These are phyloP conservation scores for Charanyca ferruginea DNA, from an alignment of 2,888 invertebrate genomes.

Conservation along the genomic window DNA sequence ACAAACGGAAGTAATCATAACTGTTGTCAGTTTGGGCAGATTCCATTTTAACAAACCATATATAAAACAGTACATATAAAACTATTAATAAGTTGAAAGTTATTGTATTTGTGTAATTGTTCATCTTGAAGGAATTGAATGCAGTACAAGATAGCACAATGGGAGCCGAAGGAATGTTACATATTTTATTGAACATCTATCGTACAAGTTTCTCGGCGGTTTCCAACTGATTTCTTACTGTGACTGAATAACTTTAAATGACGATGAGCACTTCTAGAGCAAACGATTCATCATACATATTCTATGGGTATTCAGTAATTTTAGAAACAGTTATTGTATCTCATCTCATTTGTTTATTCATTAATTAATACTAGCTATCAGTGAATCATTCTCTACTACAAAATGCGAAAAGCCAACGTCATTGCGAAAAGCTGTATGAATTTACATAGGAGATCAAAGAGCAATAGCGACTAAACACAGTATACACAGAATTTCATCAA, in stretches of 20 bases:
- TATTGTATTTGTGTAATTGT: constrained; percentile 37
- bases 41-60: constrained; percentile 34
- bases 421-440: background rate
- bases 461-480: constrained; percentile 4
- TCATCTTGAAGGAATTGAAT: constrained; percentile 54
- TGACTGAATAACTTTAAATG: constrained; percentile 62
- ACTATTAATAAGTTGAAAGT: constrained; percentile 37
- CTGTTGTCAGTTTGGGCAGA: constrained; percentile 40
- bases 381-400: background rate
- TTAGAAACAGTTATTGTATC: constrained; percentile 21
- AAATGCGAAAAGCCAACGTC: background rate
- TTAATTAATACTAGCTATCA: background rate
- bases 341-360: constrained; percentile 2
- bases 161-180: constrained; percentile 59
- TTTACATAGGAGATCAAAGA: constrained; percentile 17
- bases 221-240: constrained; percentile 57
- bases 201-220: constrained; percentile 54
- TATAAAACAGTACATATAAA: constrained; percentile 37
- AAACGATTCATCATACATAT: constrained; percentile 36
- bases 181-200: constrained; percentile 57
- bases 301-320: constrained; percentile 21
- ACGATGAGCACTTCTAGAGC: constrained; percentile 44
- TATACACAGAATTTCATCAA: background rate
- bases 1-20: constrained; percentile 56
- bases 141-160: constrained; percentile 54